Evolutionary conservation across 1,140 invertebrate species (phyloP).

Genomic region (Argopecten irradians): DNA sequence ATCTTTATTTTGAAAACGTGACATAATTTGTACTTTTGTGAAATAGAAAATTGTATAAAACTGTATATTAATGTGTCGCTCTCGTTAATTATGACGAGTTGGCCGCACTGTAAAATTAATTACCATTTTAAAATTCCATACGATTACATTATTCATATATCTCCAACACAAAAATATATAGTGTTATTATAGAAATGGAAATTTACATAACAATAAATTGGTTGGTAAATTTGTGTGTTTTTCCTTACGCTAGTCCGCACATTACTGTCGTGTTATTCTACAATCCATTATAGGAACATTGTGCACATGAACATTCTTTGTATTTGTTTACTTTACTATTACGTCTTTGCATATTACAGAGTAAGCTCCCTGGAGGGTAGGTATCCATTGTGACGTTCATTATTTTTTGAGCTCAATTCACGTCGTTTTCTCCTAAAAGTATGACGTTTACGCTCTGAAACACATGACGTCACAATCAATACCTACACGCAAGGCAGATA

Average conservation of each 20-base stretch:
- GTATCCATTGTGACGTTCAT: no score
- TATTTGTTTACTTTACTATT: neutral
- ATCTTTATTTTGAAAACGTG: slow-evolving; percentile 18
- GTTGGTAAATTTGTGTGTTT: neutral
- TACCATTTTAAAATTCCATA: slow-evolving; percentile 11
- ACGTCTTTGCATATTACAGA: no score
- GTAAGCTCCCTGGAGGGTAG: no score
- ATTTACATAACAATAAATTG: neutral
- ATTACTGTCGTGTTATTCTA: neutral
- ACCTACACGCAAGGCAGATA: no score
- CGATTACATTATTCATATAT: neutral
- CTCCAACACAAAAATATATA: neutral
- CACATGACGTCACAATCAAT: no score
- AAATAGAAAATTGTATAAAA: neutral
- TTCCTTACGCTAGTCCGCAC: neutral
- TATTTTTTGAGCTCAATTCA: no score
- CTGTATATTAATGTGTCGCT: neutral
- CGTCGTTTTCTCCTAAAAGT: no score
- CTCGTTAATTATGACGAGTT: neutral
- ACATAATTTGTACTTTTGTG: slow-evolving; percentile 10
- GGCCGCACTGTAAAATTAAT: neutral
- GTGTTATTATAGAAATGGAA: neutral
- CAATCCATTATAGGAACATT: neutral
- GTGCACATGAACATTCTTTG: neutral
- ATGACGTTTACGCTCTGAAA: no score